Evolutionary conservation across 2,113 vertebrate species (phyloP), one percentile per base, ranked within the genome.

Genomic region (Mormyrus lacerda): DNA sequence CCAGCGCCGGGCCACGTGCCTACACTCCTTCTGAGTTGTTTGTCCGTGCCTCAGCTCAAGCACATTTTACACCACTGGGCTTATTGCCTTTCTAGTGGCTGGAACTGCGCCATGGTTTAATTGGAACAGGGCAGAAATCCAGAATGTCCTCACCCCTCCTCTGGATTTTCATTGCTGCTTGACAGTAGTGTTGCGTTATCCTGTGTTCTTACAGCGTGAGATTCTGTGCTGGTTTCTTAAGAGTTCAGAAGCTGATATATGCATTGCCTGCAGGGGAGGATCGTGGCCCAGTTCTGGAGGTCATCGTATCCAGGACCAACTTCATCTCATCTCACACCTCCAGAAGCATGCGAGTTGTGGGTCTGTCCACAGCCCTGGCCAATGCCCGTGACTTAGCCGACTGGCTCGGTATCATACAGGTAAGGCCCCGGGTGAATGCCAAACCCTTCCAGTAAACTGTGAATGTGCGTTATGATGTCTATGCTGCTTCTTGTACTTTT

Each of bases 271-370:
- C 91, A 99, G 98, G 98, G 90, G 98, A 99, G 89, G 98, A 99
- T 93, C 96, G 98, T 94, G 98, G 98, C 85, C 98, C 98, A 0
- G 98, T 99, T 83, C 92, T 99, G 89, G 98, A 99, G 93, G 98
- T 99, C 88, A 99, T 99, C 50, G 98, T 99, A 82, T 99, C 98
- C 92, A 96, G 98, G 92, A 99, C 98, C 50, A 99, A 99, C 95
- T 99, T 99, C 91, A 99, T 99, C 94, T 99, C 98, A 1, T 99
- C 98, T 9, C 98, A 99, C 93, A 99, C 98, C 2, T 97, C 97
- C 51, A 98, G 95, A 85, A 92, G 93, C 15, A 97, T 99, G 79
- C 95, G 98, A 89, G 96, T 99, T n/a, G 97, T 99, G 82, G 98
- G 98, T 55, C 95, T 99, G 10, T 99, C 98, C 90, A 99, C 98